Conservation (phyloP, 1,140 invertebrate species). For the Cydia strobilella region DNA sequence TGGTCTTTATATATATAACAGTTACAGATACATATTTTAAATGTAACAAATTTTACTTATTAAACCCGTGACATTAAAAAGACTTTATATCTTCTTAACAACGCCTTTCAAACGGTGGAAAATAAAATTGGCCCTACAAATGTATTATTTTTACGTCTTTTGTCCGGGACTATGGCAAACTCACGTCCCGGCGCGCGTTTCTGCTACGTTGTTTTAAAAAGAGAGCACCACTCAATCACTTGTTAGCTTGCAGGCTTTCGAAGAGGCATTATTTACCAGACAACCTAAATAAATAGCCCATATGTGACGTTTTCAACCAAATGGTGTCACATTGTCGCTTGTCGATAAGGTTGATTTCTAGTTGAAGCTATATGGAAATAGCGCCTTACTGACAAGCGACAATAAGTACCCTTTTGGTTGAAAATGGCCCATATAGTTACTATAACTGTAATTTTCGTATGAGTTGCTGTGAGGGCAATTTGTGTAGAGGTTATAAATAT, state of each 20-base stretch:
- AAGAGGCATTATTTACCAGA: neutral
- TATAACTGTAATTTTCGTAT: too few species aligned
- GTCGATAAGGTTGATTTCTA: too few species aligned
- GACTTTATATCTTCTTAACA: neutral
- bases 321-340: too few species aligned
- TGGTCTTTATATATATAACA: neutral
- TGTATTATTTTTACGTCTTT: neutral
- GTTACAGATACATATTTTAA: neutral
- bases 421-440: too few species aligned
- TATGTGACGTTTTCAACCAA: too few species aligned
- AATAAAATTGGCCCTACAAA: neutral
- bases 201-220: constrained; percentile 1
- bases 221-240: constrained; percentile 1
- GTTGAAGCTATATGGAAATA: too few species aligned
- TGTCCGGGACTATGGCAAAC: neutral
- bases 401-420: too few species aligned
- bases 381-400: too few species aligned
- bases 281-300: neutral
- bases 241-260: neutral
- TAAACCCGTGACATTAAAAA: constrained; percentile 1
- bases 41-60: neutral
- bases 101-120: neutral
- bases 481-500: too few species aligned
- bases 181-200: neutral
- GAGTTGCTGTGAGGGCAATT: too few species aligned